Evolutionary conservation across 2,888 invertebrate genomes (phyloP).

Genomic region (Megalurothrips usitatus): DNA sequence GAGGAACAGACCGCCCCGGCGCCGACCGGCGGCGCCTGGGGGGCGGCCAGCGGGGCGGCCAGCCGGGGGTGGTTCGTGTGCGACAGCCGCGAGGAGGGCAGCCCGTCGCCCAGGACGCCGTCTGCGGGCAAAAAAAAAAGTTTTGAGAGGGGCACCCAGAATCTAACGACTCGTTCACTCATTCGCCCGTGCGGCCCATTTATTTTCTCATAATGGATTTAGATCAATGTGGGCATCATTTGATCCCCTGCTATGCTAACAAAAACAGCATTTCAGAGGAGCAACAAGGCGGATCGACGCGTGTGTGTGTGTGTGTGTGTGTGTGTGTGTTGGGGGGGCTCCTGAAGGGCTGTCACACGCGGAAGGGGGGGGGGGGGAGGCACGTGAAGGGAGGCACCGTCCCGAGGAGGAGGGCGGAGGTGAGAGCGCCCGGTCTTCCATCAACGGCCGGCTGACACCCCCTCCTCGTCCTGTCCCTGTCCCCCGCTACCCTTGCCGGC

Average conservation of each 20-base stretch:
- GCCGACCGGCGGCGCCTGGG: constrained; percentile 39
- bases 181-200: too few relatives aligned
- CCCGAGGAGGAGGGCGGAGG: too few relatives aligned
- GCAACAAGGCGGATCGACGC: not conserved
- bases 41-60: constrained; percentile 43
- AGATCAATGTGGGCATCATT: too few relatives aligned
- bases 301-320: too few relatives aligned
- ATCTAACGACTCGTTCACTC: too few relatives aligned
- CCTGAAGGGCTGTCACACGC: not conserved
- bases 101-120: constrained; percentile 39
- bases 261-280: not conserved
- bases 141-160: too few relatives aligned
- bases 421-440: not conserved
- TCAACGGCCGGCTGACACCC: not conserved
- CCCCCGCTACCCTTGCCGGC: too few relatives aligned
- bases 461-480: not conserved
- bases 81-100: constrained; percentile 37
- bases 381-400: too few relatives aligned
- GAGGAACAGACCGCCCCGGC: not conserved
- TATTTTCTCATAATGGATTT: too few relatives aligned
- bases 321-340: not conserved
- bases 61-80: constrained; percentile 42
- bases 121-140: not conserved
- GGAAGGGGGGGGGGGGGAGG: not conserved
- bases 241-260: too few relatives aligned